A percentile compares a stretch with the other conserved stretches of the same genome.
These are phyloP conservation scores for Torymus texanus DNA, from an alignment of 2,888 invertebrate genomes.

Conservation along the genomic window DNA sequence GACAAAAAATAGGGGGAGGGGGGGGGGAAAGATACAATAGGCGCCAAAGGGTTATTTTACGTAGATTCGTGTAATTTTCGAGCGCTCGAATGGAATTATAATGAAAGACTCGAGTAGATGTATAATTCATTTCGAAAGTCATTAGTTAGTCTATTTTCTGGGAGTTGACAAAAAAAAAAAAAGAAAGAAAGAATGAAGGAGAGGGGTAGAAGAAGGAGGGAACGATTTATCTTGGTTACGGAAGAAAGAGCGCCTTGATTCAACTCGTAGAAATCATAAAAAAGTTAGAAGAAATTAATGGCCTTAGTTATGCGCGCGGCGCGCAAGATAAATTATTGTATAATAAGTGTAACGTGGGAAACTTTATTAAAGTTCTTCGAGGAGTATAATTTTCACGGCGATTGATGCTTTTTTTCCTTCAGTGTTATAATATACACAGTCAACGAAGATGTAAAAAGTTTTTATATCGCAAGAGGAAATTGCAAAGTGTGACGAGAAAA, in stretches of 20 bases:
- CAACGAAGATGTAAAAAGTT: no score
- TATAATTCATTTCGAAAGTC: slow-evolving; percentile 11
- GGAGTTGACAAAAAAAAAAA: neutral
- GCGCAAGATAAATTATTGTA: slow-evolving; percentile 25
- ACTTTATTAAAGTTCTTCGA: slow-evolving; percentile 14
- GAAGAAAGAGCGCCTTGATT: slow-evolving; percentile 7
- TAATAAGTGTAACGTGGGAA: slow-evolving; percentile 13
- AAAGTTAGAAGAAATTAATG: slow-evolving; percentile 34
- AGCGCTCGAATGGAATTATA: neutral
- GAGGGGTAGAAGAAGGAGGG: neutral
- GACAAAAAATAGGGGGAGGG: no score
- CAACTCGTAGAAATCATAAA: slow-evolving; percentile 18
- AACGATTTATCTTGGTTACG: slow-evolving; percentile 28
- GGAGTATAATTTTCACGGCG: slow-evolving; percentile 10
- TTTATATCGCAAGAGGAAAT: no score
- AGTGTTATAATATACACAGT: no score
- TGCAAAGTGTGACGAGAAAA: no score
- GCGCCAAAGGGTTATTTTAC: no score
- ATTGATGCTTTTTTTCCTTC: no score
- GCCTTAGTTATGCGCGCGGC: slow-evolving; percentile 7
- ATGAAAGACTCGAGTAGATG: neutral
- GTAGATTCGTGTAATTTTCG: no score
- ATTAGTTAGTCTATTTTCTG: neutral
- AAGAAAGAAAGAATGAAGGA: neutral
- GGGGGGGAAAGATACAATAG: no score